A percentile compares a stretch with the other conserved stretches of the same genome.
phyloP scores from a whole-genome alignment of 2,113 vertebrate species.

The Poeciliopsis occidentalis region DNA sequence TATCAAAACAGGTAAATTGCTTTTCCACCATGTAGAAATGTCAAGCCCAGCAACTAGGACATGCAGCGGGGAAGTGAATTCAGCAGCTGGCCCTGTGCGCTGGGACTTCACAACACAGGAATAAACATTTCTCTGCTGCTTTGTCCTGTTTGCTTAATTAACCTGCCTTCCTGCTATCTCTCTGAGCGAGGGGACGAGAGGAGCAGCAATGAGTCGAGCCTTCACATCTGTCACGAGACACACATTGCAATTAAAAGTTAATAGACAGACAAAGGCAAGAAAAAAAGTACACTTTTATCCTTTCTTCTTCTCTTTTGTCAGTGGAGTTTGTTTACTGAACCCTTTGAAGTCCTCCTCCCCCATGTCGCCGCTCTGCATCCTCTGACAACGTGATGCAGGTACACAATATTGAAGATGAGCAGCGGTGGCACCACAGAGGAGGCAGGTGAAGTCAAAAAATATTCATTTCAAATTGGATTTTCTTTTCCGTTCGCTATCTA shows the following conservation, averaged over 20 bases:
- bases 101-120: conserved; percentile 34
- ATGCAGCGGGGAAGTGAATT: conserved; percentile 38
- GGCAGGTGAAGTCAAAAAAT: conserved; percentile 57
- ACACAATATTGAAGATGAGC: conserved; percentile 59
- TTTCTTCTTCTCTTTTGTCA: conserved; percentile 55
- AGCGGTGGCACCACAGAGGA: conserved; percentile 37
- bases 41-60: conserved; percentile 30
- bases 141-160: conserved; percentile 58
- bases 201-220: conserved; percentile 23
- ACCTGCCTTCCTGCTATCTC: conserved; percentile 54
- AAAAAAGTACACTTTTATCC: conserved; percentile 53
- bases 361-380: conserved; percentile 22
- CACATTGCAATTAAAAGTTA: conserved; percentile 76
- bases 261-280: conserved; percentile 57
- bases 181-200: conserved; percentile 30
- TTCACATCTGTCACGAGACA: conserved; percentile 68
- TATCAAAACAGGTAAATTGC: conserved; percentile 46
- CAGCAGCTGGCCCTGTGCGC: conserved; percentile 35
- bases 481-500: conserved; percentile 54
- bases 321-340: conserved; percentile 72
- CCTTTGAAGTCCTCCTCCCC: conserved; percentile 71
- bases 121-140: conserved; percentile 53
- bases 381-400: conserved; percentile 60
- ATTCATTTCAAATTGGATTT: conserved; percentile 73
- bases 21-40: conserved; percentile 50